Base-by-base conservation (phyloP, 2,797 vertebrate species). In the Malurus leucopterus region DNA sequence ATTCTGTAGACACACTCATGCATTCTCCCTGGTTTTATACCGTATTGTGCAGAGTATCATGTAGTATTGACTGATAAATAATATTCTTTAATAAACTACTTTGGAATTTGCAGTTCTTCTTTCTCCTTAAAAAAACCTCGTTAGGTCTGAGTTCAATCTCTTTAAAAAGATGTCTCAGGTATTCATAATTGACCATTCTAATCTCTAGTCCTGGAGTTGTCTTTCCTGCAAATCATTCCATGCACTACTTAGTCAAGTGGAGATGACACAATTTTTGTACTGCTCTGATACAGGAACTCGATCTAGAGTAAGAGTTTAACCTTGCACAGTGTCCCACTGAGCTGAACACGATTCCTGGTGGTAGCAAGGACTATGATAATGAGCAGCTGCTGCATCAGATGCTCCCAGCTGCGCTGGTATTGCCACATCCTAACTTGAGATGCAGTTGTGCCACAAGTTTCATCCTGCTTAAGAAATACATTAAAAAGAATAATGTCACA, bases 331-430 rank as follows among this genome's bases (percentile, higher is more conserved):
- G 46, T 47, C 38, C 36, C 43, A 51, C 30, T 11, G 49, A 78
- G 36, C 18, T 40, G 61, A 64, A 50, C 4, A 17, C 0, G 4
- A 61, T 49, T 27, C 71, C 27, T 24, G 36, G 29, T 13, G 11
- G 49, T 5, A 69, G 32, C 0, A 6, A 64, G 19, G 3, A 4
- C 50, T 32, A 22, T 1, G 30, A 49, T 11, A 29, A 47, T 2
- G 22, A 61, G 34, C 43, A 62, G 29, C 6, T 63, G 50, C 53
- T 57, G n/a, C 43, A 51, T 32, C 18, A 82, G 41, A 53, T 2
- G 3, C 49, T 74, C 36, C 34, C 38, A 29, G 40, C 8, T 75
- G 64, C 1, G 0, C 17, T 12, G 11, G 19, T 21, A 58, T 18
- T 40, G 40, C 20, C 61, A 41, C 61, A 47, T 62, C 49, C 36